Conservation (phyloP, 2,888 invertebrate genomes). For the Ditula angustiorana region DNA sequence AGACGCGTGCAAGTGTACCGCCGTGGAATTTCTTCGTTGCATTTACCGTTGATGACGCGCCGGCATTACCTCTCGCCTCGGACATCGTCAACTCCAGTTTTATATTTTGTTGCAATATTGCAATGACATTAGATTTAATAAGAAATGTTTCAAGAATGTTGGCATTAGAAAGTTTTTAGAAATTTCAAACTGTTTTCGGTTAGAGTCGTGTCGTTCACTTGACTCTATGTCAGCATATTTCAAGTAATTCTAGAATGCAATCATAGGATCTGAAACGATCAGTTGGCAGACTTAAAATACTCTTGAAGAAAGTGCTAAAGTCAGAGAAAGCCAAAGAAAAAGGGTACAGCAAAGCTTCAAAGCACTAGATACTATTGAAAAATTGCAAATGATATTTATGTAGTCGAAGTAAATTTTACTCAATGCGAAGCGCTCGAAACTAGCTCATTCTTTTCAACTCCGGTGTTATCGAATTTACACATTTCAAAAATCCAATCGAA, state of each 20-base stretch:
- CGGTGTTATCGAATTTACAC: conserved; percentile 80
- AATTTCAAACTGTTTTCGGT: too few species aligned
- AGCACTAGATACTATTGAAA: neutral
- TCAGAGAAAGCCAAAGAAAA: too few species aligned
- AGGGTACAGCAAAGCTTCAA: too few species aligned
- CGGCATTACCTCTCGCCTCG: conserved; percentile 49
- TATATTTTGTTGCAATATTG: conserved; percentile 58
- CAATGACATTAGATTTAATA: conserved; percentile 50
- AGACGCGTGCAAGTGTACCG: conserved; percentile 54
- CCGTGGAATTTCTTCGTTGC: conserved; percentile 61
- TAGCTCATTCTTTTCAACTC: conserved; percentile 25
- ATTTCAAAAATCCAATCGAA: conserved; percentile 81
- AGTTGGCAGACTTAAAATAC: too few species aligned
- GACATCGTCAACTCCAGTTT: conserved; percentile 46
- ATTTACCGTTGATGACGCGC: conserved; percentile 66
- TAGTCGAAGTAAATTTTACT: neutral
- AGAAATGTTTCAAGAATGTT: conserved; percentile 30
- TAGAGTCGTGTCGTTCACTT: too few species aligned
- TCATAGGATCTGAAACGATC: too few species aligned
- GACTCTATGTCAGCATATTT: too few species aligned
- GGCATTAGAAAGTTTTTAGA: too few species aligned
- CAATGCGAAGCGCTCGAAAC: conserved; percentile 18
- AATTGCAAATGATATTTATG: neutral
- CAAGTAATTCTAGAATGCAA: too few species aligned
- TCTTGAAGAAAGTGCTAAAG: too few species aligned